These are phyloP conservation scores for Anguilla megastoma DNA, from an alignment of 2,797 vertebrate genomes.

Conservation along the genomic window DNA sequence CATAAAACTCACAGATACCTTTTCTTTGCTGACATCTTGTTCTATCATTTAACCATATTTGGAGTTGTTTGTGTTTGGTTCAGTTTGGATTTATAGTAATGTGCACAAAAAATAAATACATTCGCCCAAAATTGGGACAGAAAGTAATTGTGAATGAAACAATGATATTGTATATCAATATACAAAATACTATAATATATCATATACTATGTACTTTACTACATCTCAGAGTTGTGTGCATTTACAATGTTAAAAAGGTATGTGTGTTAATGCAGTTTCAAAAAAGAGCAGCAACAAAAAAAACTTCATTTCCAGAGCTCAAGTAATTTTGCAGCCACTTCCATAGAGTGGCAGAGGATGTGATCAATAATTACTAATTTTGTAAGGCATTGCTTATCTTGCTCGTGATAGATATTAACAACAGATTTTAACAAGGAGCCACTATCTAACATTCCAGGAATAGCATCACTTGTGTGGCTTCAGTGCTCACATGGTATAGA, in stretches of 20 bases:
- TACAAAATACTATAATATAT: too few species aligned
- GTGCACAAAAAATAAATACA: too few species aligned
- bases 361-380: constrained; percentile 61
- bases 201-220: too few species aligned
- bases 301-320: constrained; percentile 57
- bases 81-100: too few species aligned
- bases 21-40: neutral
- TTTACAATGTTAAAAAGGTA: constrained; percentile 62
- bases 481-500: constrained; percentile 60
- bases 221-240: constrained; percentile 57
- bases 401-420: constrained; percentile 56
- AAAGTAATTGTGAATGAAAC: too few species aligned
- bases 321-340: constrained; percentile 63
- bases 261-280: constrained; percentile 57
- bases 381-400: constrained; percentile 57
- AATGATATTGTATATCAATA: too few species aligned
- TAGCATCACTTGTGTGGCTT: constrained; percentile 48
- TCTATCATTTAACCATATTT: neutral
- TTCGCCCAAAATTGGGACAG: too few species aligned
- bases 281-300: constrained; percentile 53
- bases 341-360: constrained; percentile 57
- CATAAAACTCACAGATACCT: constrained; percentile 2
- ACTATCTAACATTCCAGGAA: constrained; percentile 52
- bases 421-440: constrained; percentile 60
- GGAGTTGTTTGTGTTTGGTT: too few species aligned